phyloP scores from a whole-genome alignment of 1,140 invertebrate genomes.

The Philopotamus ludificatus region DNA sequence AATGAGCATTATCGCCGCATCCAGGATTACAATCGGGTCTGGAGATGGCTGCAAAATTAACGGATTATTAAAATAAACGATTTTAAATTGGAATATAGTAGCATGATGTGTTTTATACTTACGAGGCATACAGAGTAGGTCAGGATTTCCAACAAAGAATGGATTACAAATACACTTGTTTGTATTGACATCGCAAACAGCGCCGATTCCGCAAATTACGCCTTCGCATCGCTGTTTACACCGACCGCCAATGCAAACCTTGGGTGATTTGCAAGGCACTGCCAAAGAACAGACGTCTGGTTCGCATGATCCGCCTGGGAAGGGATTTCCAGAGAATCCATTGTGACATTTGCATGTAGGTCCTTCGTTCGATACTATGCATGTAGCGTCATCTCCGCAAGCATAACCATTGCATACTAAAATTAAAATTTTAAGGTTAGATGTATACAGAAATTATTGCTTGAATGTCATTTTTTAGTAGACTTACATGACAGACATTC shows the following conservation, averaged over 20 bases:
- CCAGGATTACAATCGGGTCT: conserved; percentile 75
- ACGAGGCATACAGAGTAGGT: conserved; percentile 88
- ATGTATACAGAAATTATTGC: neutral
- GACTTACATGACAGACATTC: conserved; percentile 76
- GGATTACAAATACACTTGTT: conserved; percentile 85
- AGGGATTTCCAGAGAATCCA: conserved; percentile 85
- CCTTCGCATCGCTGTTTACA: conserved; percentile 84
- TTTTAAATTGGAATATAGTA: neutral
- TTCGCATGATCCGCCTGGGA: conserved; percentile 80
- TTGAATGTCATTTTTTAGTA: neutral
- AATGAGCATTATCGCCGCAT: conserved; percentile 83
- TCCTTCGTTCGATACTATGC: conserved; percentile 80
- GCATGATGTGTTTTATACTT: conserved; percentile 54
- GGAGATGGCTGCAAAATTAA: conserved; percentile 64
- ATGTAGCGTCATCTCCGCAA: conserved; percentile 81
- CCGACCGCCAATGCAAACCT: conserved; percentile 78
- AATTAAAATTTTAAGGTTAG: conserved; percentile 17
- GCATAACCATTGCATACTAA: conserved; percentile 76
- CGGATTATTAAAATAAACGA: conserved; percentile 7
- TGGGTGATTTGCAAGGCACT: conserved; percentile 73
- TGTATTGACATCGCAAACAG: conserved; percentile 73
- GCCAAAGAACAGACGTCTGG: conserved; percentile 77
- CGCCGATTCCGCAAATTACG: conserved; percentile 74
- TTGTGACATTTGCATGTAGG: conserved; percentile 85
- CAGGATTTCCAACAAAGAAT: conserved; percentile 85